Evolutionary conservation across 2,888 invertebrate genomes (phyloP).

Genomic region (Drosophila merina): DNA sequence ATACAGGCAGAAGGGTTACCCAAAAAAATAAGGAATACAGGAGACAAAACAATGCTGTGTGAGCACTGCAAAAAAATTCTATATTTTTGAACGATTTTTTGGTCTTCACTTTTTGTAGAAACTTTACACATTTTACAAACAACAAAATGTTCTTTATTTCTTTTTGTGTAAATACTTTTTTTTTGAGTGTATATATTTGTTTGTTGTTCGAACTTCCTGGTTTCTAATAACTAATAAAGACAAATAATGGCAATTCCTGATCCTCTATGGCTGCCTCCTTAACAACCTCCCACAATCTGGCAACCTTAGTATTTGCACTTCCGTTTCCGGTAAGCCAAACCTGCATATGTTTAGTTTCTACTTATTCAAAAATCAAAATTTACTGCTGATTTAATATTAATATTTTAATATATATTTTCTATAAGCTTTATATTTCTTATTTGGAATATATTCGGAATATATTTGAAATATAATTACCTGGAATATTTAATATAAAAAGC

Average conservation of each 20-base stretch:
- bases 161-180: background rate
- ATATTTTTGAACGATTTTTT: too few species aligned
- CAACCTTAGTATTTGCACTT: background rate
- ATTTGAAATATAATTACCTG: background rate
- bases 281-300: background rate
- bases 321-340: constrained; percentile 8
- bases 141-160: too few species aligned
- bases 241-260: constrained; percentile 66
- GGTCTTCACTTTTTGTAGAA: too few species aligned
- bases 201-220: constrained; percentile 40
- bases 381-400: too few species aligned
- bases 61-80: background rate
- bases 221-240: constrained; percentile 48
- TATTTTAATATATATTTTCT: too few species aligned
- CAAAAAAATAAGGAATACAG: background rate
- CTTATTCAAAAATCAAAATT: background rate
- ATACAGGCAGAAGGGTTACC: constrained; percentile 8
- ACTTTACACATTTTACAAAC: too few species aligned
- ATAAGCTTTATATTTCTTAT: too few species aligned
- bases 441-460: background rate
- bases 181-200: constrained; percentile 15
- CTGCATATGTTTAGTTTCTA: constrained; percentile 65
- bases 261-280: constrained; percentile 25
- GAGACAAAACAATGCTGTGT: constrained; percentile 17
- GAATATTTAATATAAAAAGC: background rate